Percentiles rank a stretch among this genome's conserved stretches.
Conservation (phyloP, 37 sponge, comb jelly and placozoan genomes). For the Bolinopsis microptera region DNA sequence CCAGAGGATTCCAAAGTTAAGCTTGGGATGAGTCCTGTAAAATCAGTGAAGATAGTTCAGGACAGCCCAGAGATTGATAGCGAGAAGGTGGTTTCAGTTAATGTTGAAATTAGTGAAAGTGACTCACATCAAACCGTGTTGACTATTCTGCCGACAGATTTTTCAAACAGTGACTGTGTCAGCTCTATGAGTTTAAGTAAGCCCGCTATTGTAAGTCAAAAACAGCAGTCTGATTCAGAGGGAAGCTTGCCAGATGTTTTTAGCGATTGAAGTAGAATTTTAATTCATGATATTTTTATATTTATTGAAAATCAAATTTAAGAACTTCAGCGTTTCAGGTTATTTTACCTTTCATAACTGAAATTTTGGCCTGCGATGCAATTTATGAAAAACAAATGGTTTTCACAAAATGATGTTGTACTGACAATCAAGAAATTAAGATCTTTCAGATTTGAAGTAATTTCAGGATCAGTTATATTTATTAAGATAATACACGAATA, state of each 20-base stretch:
- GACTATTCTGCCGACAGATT: constrained; percentile 11
- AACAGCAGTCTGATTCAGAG: neutral
- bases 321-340: too few species aligned
- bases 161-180: neutral
- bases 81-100: constrained; percentile 3
- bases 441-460: neutral
- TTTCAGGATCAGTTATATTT: neutral
- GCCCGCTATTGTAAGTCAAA: neutral
- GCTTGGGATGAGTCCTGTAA: neutral
- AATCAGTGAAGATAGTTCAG: constrained; percentile 3
- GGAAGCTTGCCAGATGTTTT: constrained; percentile 27
- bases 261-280: neutral
- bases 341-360: too few species aligned
- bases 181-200: neutral
- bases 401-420: too few species aligned
- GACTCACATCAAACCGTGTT: constrained; percentile 11
- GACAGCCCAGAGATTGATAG: neutral
- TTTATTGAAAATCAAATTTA: neutral
- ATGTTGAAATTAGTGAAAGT: neutral
- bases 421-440: neutral
- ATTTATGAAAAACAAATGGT: too few species aligned
- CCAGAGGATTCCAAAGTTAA: constrained; percentile 31
- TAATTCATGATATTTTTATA: neutral
- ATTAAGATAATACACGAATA: neutral
- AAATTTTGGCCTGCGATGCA: too few species aligned